A percentile compares a stretch with the other conserved stretches of the same genome.
Evolutionary conservation across 2,888 invertebrate species (phyloP).

Genomic region (Trisateles emortualis): DNA sequence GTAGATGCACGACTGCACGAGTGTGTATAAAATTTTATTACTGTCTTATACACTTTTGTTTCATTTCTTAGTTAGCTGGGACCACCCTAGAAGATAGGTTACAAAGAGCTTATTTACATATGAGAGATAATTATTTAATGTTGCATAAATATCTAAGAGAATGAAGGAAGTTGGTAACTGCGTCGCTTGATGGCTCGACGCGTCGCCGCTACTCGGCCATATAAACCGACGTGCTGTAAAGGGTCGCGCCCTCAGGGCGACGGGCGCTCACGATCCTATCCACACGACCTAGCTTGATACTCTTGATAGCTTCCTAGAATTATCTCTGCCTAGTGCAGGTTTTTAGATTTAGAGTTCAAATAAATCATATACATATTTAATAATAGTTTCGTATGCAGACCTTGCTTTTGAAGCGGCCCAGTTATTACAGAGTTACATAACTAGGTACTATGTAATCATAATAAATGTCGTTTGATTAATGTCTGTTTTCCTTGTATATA

Average conservation of each 20-base stretch:
- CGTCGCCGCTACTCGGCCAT: constrained; percentile 23
- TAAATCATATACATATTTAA: background rate
- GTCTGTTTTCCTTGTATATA: background rate
- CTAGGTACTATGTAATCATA: background rate
- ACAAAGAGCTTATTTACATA: constrained; percentile 23
- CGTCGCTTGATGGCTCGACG: constrained; percentile 31
- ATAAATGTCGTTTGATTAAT: background rate
- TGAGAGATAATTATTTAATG: constrained; percentile 22
- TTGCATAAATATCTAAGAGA: constrained; percentile 13
- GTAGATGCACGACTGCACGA: too few relatives aligned
- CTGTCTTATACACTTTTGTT: too few relatives aligned
- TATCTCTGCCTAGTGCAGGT: constrained; percentile 41
- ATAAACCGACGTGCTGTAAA: constrained; percentile 35
- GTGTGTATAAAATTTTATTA: too few relatives aligned
- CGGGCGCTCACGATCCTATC: constrained; percentile 64
- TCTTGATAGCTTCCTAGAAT: constrained; percentile 62
- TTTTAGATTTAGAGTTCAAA: constrained; percentile 19
- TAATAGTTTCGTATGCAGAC: background rate
- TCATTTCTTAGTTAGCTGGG: too few relatives aligned
- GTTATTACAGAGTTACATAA: background rate
- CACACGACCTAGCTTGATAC: constrained; percentile 59
- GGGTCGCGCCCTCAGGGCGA: constrained; percentile 59
- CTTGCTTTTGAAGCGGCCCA: background rate
- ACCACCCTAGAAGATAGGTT: constrained; percentile 2
- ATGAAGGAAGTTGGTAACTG: constrained; percentile 18